Base-by-base conservation (phyloP, 1,140 invertebrate genomes). In the Drosophila sproati region DNA sequence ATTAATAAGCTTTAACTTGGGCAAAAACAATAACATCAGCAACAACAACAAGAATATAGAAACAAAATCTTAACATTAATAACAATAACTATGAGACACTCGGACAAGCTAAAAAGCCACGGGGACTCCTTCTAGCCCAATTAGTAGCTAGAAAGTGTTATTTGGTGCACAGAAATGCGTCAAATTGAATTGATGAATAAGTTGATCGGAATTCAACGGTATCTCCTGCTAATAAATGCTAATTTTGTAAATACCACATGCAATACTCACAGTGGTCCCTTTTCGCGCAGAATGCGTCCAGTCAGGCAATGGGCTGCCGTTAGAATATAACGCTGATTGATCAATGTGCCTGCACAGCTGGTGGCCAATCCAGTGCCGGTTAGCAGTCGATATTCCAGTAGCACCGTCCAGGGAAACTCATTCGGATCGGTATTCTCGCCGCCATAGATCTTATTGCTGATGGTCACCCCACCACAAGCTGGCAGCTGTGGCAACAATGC, bases 291-390 rank as follows among this genome's bases (percentile, higher is more conserved):
- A 31, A 94, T 94, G 92, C 57, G 74, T 35, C 94, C 94, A 0
- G 76, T 90, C 6, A 96, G 88, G 77, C 96, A 96, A 82, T 96
- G 96, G 2, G 95, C 95, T 3, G 96, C 96, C 0, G 96, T 96
- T n/a, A 96, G 50, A 0, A 96, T 93, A 81, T 95, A 96, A 20
- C 94, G 92, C 47, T 93, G 93, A 64, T 91, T 92, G 56, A 92
- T 92, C 28, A 92, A 48, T 1, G 91, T 93, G 43, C 95, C 96
- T 28, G 95, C 95, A 88, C 96, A 96, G 64, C 76, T 91, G 12
- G 83, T 86, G 3, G 82, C 67, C 1, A 91, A 29, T 3, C 78
- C 77, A 7, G 78, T 89, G 3, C 78, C 78, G 4, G 39, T 66
- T 5, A 63, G 48, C 72, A 91, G 93, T 59, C 88, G 81, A 55